Evolutionary conservation across 2,113 vertebrate species (phyloP), one percentile per base, ranked within the genome.

Genomic region (Butastur rufipennis): DNA sequence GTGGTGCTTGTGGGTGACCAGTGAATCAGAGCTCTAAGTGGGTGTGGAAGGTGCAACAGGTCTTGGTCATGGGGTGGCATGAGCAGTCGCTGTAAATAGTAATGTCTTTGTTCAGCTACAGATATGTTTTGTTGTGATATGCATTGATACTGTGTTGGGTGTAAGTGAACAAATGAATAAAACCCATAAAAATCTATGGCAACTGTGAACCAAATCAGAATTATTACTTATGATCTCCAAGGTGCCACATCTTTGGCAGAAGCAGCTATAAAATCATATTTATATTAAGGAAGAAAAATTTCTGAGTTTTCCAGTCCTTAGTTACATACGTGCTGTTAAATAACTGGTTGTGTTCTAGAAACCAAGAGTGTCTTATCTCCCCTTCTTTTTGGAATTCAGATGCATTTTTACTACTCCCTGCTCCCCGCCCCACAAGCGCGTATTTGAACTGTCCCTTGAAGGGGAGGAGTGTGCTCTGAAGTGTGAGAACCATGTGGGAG

Each of bases 401-500:
- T 85, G 31, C 11, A 7, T 75, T 96, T 67, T 82, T 85, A 19
- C 66, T 75, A 17, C 5, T 81, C 14, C 11, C 10, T 11, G 6
- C 17, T 66, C 55, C 23, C 15, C 3, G 3, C 26, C 36, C 12
- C 9, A 72, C 40, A 79, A 48, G 40, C 13, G 3, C 0, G 0
- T 85, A 19, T 80, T 58, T 78, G 61, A 31, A 65, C 62, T 56
- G 61, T 87, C 73, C 73, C 74, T 93, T 0, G 0, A 56, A 87
- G 70, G 80, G 58, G 61, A 65, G 62, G 81, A 68, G 89, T 0
- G 0, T 42, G 31, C 52, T 94, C 67, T 84, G 84, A 87, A 53
- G 90, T 15, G 0, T 95, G 70, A 91, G 95, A 94, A 77, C 84
- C 0, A 0, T 50, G 95, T 95, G 78, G 93, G 90, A 96, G 95